Conservation (phyloP, 2,113 vertebrate genomes). For the Pteruthius melanotis region DNA sequence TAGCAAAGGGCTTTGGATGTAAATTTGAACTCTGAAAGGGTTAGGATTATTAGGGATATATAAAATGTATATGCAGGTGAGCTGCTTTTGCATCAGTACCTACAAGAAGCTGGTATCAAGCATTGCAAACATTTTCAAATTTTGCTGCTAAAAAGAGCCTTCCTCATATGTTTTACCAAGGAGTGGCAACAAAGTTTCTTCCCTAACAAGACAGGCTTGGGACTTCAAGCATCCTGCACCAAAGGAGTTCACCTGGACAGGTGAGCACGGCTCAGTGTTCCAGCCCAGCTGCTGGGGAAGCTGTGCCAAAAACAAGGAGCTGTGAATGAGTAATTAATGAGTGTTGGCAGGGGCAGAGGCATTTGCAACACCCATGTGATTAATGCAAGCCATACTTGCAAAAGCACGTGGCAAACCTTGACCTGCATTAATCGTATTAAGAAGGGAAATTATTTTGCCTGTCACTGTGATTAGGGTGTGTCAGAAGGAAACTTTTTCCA, state of each 20-base stretch:
- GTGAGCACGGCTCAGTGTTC: background rate
- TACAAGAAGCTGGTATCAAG: background rate
- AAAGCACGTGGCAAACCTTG: background rate
- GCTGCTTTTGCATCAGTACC: background rate
- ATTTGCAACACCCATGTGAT: background rate
- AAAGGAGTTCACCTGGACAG: background rate
- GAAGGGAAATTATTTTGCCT: background rate
- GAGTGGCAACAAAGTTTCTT: background rate
- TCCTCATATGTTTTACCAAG: background rate
- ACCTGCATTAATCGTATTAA: background rate
- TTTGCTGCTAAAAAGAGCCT: background rate
- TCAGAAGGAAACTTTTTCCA: background rate
- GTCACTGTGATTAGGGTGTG: background rate
- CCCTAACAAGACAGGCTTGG: background rate
- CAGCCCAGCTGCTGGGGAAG: background rate
- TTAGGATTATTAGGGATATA: background rate
- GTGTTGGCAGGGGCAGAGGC: background rate
- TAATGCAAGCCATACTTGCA: background rate
- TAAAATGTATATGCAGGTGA: background rate
- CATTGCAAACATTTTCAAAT: background rate
- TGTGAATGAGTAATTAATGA: background rate
- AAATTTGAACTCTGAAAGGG: slow-evolving; percentile 5
- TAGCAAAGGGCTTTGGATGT: background rate
- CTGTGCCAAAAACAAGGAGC: too few relatives aligned
- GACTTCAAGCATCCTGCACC: background rate